Evolutionary conservation across 2,797 vertebrate genomes (phyloP).

Genomic region (Pipistrellus kuhlii): DNA sequence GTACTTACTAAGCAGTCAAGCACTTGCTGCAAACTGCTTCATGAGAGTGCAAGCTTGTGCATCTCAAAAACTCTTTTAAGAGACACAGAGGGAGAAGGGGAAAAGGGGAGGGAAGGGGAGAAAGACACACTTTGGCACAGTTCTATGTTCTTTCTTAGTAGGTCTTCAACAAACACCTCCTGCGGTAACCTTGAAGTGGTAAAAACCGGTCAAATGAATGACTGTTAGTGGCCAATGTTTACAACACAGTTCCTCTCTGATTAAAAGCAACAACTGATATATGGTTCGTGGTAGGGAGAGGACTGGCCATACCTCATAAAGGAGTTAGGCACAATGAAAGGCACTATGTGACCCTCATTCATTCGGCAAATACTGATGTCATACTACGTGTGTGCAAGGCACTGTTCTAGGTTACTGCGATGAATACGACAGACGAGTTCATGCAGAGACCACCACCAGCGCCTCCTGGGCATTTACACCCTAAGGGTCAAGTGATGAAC

Average conservation of each 20-base stretch:
- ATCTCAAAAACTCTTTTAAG: neutral
- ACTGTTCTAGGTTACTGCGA: neutral
- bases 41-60: neutral
- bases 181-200: constrained; percentile 22
- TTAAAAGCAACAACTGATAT: neutral
- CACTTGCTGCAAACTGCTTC: neutral
- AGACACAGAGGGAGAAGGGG: neutral
- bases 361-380: constrained; percentile 14
- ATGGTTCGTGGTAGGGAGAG: neutral
- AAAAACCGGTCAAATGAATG: constrained; percentile 27
- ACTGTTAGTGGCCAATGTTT: neutral
- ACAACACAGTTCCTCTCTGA: neutral
- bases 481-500: neutral
- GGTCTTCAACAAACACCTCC: neutral
- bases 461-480: neutral
- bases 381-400: neutral
- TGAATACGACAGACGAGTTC: neutral
- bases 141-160: neutral
- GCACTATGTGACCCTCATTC: neutral
- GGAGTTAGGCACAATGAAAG: neutral
- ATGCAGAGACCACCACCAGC: neutral
- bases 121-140: neutral
- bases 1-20: constrained; percentile 1
- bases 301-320: neutral
- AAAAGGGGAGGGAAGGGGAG: neutral